A percentile compares a stretch with the other conserved stretches of the same genome.
Conservation (phyloP, 2,888 invertebrate genomes). For the Melieria crassipennis region DNA sequence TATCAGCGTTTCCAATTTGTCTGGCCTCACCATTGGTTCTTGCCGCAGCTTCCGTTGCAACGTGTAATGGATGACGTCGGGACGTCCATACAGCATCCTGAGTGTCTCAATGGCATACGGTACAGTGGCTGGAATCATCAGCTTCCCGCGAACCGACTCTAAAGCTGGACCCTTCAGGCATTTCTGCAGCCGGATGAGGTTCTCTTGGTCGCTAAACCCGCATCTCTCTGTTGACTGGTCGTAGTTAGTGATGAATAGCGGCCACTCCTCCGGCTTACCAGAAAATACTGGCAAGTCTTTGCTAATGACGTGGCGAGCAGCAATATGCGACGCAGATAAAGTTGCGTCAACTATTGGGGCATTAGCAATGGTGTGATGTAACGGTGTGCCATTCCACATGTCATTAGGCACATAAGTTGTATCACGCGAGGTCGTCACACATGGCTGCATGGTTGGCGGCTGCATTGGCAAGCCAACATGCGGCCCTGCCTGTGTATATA, state of each 20-base stretch:
- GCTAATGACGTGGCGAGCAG: not conserved
- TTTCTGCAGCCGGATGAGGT: conserved; percentile 20
- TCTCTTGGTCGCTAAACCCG: conserved; percentile 11
- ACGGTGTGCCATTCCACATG: too few species aligned
- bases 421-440: too few species aligned
- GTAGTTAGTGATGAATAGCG: not conserved
- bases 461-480: too few species aligned
- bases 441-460: too few species aligned
- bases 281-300: not conserved
- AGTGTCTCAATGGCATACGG: conserved; percentile 25
- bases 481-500: too few species aligned
- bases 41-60: not conserved
- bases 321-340: conserved; percentile 1
- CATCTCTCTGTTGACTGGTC: conserved; percentile 1
- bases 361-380: too few species aligned
- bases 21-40: not conserved
- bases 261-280: not conserved
- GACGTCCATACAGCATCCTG: conserved; percentile 30
- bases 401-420: too few species aligned
- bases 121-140: conserved; percentile 26
- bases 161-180: conserved; percentile 19
- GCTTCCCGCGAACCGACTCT: conserved; percentile 29
- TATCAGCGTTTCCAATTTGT: conserved; percentile 2
- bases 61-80: conserved; percentile 25
- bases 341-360: not conserved